Conservation (phyloP, 2,113 vertebrate species). For the Upupa epops region DNA sequence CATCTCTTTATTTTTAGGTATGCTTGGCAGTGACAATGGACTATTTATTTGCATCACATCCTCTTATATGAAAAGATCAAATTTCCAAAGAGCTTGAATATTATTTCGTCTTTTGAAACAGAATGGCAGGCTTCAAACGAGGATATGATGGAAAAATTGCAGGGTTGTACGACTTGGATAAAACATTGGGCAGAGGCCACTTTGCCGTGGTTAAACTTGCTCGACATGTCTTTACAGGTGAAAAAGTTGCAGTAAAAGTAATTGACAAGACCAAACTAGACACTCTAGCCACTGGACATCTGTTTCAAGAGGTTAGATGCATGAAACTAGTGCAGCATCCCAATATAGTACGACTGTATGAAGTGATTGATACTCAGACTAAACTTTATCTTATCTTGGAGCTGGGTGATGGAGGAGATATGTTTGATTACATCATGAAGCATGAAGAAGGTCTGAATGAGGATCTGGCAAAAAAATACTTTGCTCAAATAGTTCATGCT, state of each 20-base stretch:
- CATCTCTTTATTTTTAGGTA: constrained; percentile 70
- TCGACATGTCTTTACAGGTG: constrained; percentile 96
- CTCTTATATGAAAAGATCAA: constrained; percentile 78
- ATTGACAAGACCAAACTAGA: constrained; percentile 99
- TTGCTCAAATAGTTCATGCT: constrained; percentile 96
- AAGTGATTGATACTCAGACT: constrained; percentile 98
- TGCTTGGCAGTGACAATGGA: constrained; percentile 79
- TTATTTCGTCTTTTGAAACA: constrained; percentile 65
- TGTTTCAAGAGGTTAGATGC: constrained; percentile 97
- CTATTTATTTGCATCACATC: constrained; percentile 71
- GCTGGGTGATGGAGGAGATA: constrained; percentile 95
- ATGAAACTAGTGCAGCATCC: constrained; percentile 99
- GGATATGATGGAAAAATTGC: constrained; percentile 98
- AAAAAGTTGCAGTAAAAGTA: constrained; percentile 98
- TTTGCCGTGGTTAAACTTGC: constrained; percentile 98
- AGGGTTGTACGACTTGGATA: constrained; percentile 96
- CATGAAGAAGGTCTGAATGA: constrained; percentile 97
- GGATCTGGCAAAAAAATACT: constrained; percentile 96
- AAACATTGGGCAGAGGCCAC: constrained; percentile 95
- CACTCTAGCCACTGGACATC: constrained; percentile 92
- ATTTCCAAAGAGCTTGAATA: constrained; percentile 25
- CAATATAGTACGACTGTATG: constrained; percentile 95
- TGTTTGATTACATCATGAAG: constrained; percentile 99
- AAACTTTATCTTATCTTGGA: constrained; percentile 97
- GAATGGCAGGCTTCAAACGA: constrained; percentile 96